phyloP scores from a whole-genome alignment of 1,140 invertebrate genomes.

The Listronotus oregonensis region DNA sequence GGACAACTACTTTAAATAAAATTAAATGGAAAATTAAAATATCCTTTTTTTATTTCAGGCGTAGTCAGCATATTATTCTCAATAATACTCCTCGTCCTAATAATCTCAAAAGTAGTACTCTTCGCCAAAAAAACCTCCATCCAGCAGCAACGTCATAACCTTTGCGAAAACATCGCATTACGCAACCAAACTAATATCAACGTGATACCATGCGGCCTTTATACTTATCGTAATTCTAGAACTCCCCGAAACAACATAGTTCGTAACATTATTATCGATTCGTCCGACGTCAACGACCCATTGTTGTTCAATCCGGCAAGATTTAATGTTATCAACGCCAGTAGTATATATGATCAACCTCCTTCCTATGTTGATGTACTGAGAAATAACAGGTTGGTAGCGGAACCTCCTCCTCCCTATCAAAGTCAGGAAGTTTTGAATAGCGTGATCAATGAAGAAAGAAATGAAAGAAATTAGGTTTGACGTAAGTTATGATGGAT shows the following conservation, averaged over 20 bases:
- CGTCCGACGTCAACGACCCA: constrained; percentile 45
- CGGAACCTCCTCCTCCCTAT: constrained; percentile 53
- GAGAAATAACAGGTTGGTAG: constrained; percentile 32
- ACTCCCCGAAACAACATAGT: constrained; percentile 29
- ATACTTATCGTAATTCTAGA: constrained; percentile 37
- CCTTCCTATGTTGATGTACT: constrained; percentile 50
- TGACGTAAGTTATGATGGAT: no score
- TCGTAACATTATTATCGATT: constrained; percentile 42
- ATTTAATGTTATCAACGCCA: constrained; percentile 29
- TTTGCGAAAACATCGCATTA: constrained; percentile 39
- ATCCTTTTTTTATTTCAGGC: constrained; percentile 37
- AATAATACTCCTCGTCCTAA: constrained; percentile 50
- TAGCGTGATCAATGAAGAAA: not conserved
- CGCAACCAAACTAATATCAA: constrained; percentile 45
- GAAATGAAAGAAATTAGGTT: no score
- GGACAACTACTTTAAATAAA: no score
- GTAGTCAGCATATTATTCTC: constrained; percentile 51
- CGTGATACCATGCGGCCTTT: constrained; percentile 39
- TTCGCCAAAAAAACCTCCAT: constrained; percentile 47
- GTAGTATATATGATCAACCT: constrained; percentile 44
- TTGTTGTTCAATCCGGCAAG: constrained; percentile 36
- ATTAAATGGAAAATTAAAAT: no score
- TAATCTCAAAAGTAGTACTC: constrained; percentile 49
- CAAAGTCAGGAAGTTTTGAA: constrained; percentile 41
- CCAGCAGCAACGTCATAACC: constrained; percentile 39